Evolutionary conservation across 2,888 invertebrate genomes (phyloP), one percentile per base, ranked within the genome.

Genomic region (Nebria brevicollis): DNA sequence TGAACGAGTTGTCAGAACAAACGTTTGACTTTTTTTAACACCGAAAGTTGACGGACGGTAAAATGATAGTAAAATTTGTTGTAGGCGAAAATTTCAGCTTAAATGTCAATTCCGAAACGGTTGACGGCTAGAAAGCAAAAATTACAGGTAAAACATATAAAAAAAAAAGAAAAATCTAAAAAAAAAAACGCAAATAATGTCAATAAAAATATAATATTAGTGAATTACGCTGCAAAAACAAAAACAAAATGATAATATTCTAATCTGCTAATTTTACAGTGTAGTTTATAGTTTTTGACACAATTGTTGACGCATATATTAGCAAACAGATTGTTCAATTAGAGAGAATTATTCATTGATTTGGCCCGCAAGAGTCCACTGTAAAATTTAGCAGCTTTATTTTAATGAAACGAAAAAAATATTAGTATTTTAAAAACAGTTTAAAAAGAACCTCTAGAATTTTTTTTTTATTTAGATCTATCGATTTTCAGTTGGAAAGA

Each of bases 241-340:
- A 68, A 15, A 20, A 34, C 25, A 68, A 77, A 26, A 26, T 73
- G 15, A 73, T 42, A 73, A 41, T n/a, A 73, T 41, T 42, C 15
- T 73, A 73, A 66, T n/a, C 74, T 73, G 78, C 78, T 66, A 78
- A 78, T 78, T 78, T 78, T 73, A 78, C 78, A 78, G 74, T 78
- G 78, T 78, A 78, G 73, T 73, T n/a, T n/a, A 8, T 54, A 54
- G 7, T 54, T 54, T 34, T 54, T 54, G 54, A 54, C 54, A 54
- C 54, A 54, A 54, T 54, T 54, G 54, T 54, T 54, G 54, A 54
- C 54, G 54, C 54, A 54, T 54, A 54, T 11, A 13, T 54, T 11
- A 13, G 8, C 11, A 54, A 54, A 54, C 54, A 54, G 54, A 54
- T 34, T 54, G 54, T 11, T 54, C 13, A 54, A 54, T 13, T 54